Evolutionary conservation across 2,797 vertebrate genomes (phyloP), one percentile per base, ranked within the genome.

Genomic region (Cirrhinus molitorella): DNA sequence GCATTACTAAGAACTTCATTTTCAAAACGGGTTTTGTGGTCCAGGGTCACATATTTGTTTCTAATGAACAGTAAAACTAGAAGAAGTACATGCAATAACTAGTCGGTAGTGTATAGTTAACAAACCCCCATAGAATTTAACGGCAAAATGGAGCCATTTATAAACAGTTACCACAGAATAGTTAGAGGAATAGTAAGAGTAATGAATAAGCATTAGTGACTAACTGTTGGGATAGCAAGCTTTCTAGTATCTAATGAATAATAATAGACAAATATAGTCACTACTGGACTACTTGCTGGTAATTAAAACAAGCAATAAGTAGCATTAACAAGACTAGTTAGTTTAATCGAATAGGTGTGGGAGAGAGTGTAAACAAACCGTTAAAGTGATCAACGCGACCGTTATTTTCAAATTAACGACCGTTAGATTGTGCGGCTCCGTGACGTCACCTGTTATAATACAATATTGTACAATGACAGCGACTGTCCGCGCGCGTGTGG

Each of bases 381-480:
- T 65, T 77, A 31, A 63, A 47, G 63, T 55, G 31, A 79, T 53
- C 31, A 23, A 55, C 14, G 31, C 63, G 47, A 68, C 63, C 77
- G 77, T 55, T 79, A 79, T 40, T 68, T 78, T 67, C 47, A 53
- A 67, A 79, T 53, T 55, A 34, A 25, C 3, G 37, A 9, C 63
- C 77, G 77, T 67, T 79, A 68, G 47, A 71, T 45, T 57, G 79
- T 71, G 66, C 51, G 17, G n/a, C 49, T 53, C 9, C 0, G 53
- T 73, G 67, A 75, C 81, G 81, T 83, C 81, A 83, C 61, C 25
- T 59, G 23, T 43, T 43, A 71, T 70, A 45, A 40, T 45, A 17
- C 10, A 47, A 71, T 40, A 59, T 78, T 66, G 17, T 51, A 66
- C 43, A 51, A 34, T 78, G 59, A 78, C 59, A 75, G 59, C 12